A percentile compares a stretch with the other conserved stretches of the same genome.
phyloP scores from a whole-genome alignment of 1,140 invertebrate genomes.

The Leptinotarsa texana region DNA sequence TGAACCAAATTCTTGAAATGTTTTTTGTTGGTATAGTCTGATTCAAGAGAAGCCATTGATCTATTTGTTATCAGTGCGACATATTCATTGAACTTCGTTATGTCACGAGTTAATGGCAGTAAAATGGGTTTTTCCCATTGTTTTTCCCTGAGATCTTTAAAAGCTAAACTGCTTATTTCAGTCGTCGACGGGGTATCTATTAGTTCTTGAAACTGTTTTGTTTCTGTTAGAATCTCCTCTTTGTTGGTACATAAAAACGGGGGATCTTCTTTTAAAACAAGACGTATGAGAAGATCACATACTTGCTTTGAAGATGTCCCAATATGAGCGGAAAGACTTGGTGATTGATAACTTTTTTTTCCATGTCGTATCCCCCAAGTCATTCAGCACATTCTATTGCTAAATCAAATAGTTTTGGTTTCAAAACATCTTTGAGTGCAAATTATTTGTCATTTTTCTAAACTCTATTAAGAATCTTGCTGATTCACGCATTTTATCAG shows the following conservation, averaged over 20 bases:
- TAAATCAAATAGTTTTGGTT: slow-evolving; percentile 24
- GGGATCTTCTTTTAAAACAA: slow-evolving; percentile 31
- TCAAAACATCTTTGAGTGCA: slow-evolving; percentile 28
- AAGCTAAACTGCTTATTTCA: too few species aligned
- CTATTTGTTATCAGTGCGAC: slow-evolving; percentile 29
- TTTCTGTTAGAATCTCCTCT: slow-evolving; percentile 14
- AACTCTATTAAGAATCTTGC: slow-evolving; percentile 31
- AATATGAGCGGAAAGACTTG: slow-evolving; percentile 33
- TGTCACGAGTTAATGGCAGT: slow-evolving; percentile 38
- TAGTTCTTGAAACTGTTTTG: too few species aligned
- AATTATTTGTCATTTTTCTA: slow-evolving; percentile 22
- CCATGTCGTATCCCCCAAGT: slow-evolving; percentile 32
- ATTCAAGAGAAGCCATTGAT: slow-evolving; percentile 14
- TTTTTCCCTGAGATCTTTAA: too few species aligned
- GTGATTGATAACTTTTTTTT: slow-evolving; percentile 27
- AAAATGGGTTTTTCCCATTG: slow-evolving; percentile 23
- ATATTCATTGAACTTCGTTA: slow-evolving; percentile 38
- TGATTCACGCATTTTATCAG: slow-evolving; percentile 23
- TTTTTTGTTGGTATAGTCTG: slow-evolving; percentile 26
- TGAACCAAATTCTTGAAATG: slow-evolving; percentile 36
- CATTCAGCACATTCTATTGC: slow-evolving; percentile 15
- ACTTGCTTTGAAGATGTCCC: slow-evolving; percentile 39
- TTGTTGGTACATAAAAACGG: slow-evolving; percentile 20
- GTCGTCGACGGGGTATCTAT: too few species aligned
- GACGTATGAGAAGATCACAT: slow-evolving; percentile 29